phyloP scores from a whole-genome alignment of 2,888 invertebrate genomes.

The Atethmia centrago region DNA sequence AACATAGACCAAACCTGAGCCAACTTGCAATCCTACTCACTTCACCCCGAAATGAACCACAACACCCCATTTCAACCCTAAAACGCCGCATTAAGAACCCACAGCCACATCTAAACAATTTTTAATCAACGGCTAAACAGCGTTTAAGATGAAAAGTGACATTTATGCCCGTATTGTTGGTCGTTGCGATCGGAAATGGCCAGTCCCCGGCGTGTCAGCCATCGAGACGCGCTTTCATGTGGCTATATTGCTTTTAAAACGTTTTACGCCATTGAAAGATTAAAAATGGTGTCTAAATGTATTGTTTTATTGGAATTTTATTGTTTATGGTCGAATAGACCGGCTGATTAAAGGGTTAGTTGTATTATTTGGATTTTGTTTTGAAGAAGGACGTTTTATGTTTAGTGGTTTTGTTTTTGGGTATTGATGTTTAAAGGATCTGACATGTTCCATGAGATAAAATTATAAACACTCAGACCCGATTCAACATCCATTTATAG shows the following conservation, averaged over 20 bases:
- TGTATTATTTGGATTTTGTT: conserved; percentile 9
- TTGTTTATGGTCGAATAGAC: conserved; percentile 33
- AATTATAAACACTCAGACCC: no score
- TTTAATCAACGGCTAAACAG: conserved; percentile 62
- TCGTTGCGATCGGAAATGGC: conserved; percentile 64
- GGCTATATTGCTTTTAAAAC: conserved; percentile 62
- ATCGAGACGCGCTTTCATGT: conserved; percentile 49
- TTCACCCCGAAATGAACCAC: neutral
- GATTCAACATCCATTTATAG: no score
- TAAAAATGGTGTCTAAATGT: conserved; percentile 55
- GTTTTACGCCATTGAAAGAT: conserved; percentile 42
- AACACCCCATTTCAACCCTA: neutral
- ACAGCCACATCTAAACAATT: conserved; percentile 23
- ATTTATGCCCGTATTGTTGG: conserved; percentile 56
- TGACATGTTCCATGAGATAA: no score
- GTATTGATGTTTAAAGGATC: neutral
- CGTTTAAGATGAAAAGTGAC: conserved; percentile 52
- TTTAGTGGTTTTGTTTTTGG: neutral
- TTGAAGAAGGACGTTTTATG: neutral
- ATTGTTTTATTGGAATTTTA: conserved; percentile 55
- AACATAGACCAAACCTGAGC: neutral
- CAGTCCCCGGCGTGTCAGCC: conserved; percentile 49
- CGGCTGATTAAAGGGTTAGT: conserved; percentile 34
- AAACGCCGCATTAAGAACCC: neutral
- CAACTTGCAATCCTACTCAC: neutral